Percentiles rank a stretch among this genome's conserved stretches.
Evolutionary conservation across 2,797 vertebrate species (phyloP).

Genomic region (Melanotaenia nigrans): DNA sequence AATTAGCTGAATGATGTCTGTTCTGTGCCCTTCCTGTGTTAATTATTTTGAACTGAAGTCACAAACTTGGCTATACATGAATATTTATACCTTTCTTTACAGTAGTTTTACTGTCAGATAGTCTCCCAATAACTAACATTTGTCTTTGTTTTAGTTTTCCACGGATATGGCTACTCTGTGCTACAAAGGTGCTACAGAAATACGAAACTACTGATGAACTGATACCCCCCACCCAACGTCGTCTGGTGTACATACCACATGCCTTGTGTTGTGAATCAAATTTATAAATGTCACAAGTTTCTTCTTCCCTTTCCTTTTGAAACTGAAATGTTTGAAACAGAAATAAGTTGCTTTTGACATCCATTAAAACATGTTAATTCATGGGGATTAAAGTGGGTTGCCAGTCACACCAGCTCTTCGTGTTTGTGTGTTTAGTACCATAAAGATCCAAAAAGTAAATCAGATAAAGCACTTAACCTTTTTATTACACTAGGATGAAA

Average conservation of each 20-base stretch:
- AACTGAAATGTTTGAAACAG: conserved; percentile 40
- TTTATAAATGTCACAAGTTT: conserved; percentile 59
- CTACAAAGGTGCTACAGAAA: conserved; percentile 73
- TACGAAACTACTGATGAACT: conserved; percentile 75
- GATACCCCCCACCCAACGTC: conserved; percentile 36
- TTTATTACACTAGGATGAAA: background rate
- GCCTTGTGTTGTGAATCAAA: conserved; percentile 65
- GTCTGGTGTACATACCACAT: conserved; percentile 73
- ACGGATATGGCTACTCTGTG: conserved; percentile 38
- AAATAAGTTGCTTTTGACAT: conserved; percentile 53
- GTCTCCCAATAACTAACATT: conserved; percentile 39
- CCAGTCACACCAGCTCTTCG: conserved; percentile 55
- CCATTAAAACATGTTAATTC: conserved; percentile 54
- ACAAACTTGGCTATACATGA: conserved; percentile 47
- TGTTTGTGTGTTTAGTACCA: conserved; percentile 40
- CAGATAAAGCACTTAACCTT: too few relatives aligned
- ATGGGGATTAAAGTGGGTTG: conserved; percentile 77
- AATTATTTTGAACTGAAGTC: conserved; percentile 58
- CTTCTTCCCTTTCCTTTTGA: conserved; percentile 26
- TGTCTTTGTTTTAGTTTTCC: conserved; percentile 5
- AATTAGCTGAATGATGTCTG: conserved; percentile 56
- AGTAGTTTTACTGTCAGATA: conserved; percentile 39
- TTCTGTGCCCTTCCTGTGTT: conserved; percentile 59
- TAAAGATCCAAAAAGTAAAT: background rate
- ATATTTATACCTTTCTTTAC: conserved; percentile 47